Evolutionary conservation across 2,797 vertebrate species (phyloP).

Genomic region (Enoplosus armatus): DNA sequence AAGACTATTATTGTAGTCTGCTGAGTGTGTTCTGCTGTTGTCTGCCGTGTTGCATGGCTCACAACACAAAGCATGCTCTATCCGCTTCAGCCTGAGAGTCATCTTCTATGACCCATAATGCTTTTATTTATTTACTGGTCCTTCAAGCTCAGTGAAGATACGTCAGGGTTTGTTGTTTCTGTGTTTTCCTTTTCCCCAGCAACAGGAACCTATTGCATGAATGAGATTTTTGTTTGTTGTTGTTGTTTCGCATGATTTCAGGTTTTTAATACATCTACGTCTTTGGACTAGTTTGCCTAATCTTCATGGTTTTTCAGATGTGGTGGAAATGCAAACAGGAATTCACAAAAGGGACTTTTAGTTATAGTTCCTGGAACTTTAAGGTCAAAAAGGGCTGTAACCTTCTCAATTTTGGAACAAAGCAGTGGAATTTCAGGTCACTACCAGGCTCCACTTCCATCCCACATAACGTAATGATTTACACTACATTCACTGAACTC

Average conservation of each 20-base stretch:
- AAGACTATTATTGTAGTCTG: conserved; percentile 22
- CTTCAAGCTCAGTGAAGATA: conserved; percentile 6
- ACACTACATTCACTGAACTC: neutral
- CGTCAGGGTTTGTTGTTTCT: neutral
- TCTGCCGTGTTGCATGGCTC: neutral
- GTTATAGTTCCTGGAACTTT: neutral
- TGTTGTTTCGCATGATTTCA: neutral
- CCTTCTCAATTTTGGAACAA: neutral
- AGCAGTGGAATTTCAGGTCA: neutral
- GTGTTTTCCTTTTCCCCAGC: conserved; percentile 5
- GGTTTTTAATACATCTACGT: neutral
- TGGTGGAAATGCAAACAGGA: neutral
- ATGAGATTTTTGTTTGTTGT: neutral
- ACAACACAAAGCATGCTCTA: conserved; percentile 28
- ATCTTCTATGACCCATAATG: neutral
- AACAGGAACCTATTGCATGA: neutral
- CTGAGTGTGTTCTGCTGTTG: neutral
- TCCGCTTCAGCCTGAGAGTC: neutral
- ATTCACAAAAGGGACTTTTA: neutral
- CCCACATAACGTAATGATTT: neutral
- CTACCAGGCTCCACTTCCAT: neutral
- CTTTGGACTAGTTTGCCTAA: neutral
- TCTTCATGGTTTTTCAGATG: neutral
- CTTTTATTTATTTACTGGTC: conserved; percentile 15
- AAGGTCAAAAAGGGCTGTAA: neutral